Evolutionary conservation across 2,113 vertebrate species (phyloP).

Genomic region (Notarius lentiginosus): DNA sequence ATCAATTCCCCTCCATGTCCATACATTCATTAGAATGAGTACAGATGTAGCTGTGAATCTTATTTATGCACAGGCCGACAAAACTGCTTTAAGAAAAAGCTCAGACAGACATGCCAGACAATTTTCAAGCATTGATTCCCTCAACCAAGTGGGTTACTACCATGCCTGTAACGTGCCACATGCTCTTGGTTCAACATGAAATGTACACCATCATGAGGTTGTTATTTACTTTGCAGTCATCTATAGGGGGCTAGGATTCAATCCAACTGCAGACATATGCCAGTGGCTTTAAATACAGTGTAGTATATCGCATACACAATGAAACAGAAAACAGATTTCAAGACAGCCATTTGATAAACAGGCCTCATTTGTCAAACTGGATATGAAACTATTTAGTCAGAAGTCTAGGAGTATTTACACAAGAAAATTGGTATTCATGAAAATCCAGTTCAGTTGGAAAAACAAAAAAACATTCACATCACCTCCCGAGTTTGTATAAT

Average conservation of each 20-base stretch:
- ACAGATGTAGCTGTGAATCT: conserved; percentile 68
- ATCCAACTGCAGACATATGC: not conserved
- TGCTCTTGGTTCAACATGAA: not conserved
- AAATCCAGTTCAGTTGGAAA: not conserved
- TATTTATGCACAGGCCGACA: conserved; percentile 64
- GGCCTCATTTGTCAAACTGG: not conserved
- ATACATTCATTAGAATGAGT: conserved; percentile 67
- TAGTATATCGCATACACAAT: not conserved
- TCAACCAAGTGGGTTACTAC: not conserved
- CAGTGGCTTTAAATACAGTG: not conserved
- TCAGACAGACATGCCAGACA: conserved; percentile 16
- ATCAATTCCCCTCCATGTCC: conserved; percentile 62
- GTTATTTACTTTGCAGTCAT: not conserved
- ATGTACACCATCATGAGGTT: not conserved
- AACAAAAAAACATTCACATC: not conserved
- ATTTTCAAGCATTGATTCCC: conserved; percentile 47
- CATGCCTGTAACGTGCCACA: conserved; percentile 11
- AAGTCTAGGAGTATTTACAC: not conserved
- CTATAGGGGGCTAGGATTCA: not conserved
- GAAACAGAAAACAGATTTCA: not conserved
- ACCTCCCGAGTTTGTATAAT: not conserved
- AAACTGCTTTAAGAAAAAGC: conserved; percentile 21
- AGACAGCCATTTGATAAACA: not conserved
- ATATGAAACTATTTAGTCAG: not conserved
- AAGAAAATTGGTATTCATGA: not conserved